A percentile compares a stretch with the other conserved stretches of the same genome.
Evolutionary conservation across 2,113 vertebrate genomes (phyloP).

Genomic region (Sula dactylatra): DNA sequence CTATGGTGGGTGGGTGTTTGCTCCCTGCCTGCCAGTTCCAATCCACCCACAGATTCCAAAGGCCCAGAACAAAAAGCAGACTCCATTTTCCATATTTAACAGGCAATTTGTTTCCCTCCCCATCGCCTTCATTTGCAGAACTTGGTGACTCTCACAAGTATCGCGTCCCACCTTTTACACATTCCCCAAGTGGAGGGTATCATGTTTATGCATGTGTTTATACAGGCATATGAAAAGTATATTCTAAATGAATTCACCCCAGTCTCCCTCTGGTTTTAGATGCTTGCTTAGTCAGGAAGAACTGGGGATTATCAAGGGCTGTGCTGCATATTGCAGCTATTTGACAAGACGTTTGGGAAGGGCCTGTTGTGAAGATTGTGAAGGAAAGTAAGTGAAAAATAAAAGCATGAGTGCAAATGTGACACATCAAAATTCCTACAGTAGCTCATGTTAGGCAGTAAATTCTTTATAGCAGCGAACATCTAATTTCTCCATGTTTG

Average conservation of each 20-base stretch:
- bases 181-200: background rate
- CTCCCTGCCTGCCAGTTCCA: conserved; percentile 65
- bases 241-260: background rate
- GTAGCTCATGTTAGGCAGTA: background rate
- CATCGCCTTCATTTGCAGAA: background rate
- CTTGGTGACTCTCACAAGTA: background rate
- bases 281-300: background rate
- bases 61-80: conserved; percentile 65
- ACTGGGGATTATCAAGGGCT: background rate
- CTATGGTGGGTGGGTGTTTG: conserved; percentile 70
- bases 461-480: background rate
- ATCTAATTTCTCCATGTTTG: background rate
- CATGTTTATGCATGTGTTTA: background rate
- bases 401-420: background rate
- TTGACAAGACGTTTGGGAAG: background rate
- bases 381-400: background rate
- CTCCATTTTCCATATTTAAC: conserved; percentile 62
- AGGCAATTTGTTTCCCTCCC: background rate
- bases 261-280: background rate
- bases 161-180: background rate
- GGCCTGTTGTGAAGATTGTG: background rate
- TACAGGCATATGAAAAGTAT: background rate
- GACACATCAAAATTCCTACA: background rate
- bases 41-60: conserved; percentile 73
- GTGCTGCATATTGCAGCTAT: background rate